Base-by-base conservation (phyloP, 2,888 invertebrate species). In the Allolobophora icterica region DNA sequence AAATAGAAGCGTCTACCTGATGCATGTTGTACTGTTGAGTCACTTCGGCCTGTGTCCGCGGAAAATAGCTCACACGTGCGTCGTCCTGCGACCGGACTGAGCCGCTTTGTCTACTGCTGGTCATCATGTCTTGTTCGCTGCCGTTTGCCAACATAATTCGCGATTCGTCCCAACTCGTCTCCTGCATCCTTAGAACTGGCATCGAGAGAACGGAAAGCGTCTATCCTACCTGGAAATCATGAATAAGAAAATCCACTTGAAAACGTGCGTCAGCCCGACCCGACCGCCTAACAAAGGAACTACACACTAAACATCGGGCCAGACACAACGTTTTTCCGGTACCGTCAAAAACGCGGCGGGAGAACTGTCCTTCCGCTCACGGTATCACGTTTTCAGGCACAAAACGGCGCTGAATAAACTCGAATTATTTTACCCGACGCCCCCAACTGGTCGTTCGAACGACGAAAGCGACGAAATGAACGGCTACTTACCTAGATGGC, bases 21-120 rank as follows among this genome's bases (percentile, higher is more conserved):
- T 87, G 87, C 33, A 87, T 34, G 34, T 24, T 38, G 19, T 89
- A 52, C 40, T 89, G 89, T 21, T 89, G 42, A 13, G 33, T n/a
- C 38, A 89, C 33, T n/a, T 45, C 89, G 2, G 24, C 89, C 89
- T 89, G 89, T 19, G 89, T 17, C 45, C 89, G 17, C 40, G 42
- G 38, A 52, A 89, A 89, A 21, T 89, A 89, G 89, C 89, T 52
- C 30, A 89, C 89, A 33, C 89, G 89, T 89, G 89, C 89, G 45
- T 89, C 89, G 89, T 89, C 89, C 34, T 89, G 89, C 13, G 89
- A 40, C 38, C 89, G 42, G 30, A 13, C n/a, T 11, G 71, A 30
- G 1, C n/a, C 71, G n/a, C 71, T 38, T 38, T 45, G 42, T 34
- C 89, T 52, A 21, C 89, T 19, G 40, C 40, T 34, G 1, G 33